A percentile compares a stretch with the other conserved stretches of the same genome.
Conservation (phyloP, 2,888 invertebrate species). For the Ctenicera cuprea region DNA sequence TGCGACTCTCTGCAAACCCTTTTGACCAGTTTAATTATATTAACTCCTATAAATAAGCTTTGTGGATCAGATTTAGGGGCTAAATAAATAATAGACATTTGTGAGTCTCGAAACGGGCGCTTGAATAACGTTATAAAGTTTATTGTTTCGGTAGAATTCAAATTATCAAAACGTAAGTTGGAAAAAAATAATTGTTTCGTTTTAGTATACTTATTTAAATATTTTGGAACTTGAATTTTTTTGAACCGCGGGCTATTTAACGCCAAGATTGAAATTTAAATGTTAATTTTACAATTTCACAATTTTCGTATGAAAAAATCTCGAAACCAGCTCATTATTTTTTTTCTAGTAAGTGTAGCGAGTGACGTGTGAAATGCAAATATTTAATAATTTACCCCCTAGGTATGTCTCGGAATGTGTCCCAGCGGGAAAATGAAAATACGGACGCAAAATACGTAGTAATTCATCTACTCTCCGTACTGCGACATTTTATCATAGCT, state of each 20-base stretch:
- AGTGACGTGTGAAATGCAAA: conserved; percentile 13
- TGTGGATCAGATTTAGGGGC: neutral
- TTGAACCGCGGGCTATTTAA: too few species aligned
- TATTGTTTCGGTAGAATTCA: too few species aligned
- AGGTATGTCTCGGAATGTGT: conserved; percentile 4
- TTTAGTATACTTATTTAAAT: too few species aligned
- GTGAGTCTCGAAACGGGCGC: neutral
- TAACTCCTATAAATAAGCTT: neutral
- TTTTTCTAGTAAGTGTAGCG: neutral
- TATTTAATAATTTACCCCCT: conserved; percentile 14
- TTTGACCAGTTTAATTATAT: conserved; percentile 24
- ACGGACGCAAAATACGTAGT: conserved; percentile 2
- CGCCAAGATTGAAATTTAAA: conserved; percentile 7
- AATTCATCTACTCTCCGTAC: conserved; percentile 7
- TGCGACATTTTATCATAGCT: neutral
- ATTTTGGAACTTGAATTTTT: too few species aligned
- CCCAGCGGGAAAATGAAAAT: conserved; percentile 7
- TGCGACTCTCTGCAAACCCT: conserved; percentile 6
- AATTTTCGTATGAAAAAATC: neutral
- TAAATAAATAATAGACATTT: conserved; percentile 18
- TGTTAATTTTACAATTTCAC: neutral
- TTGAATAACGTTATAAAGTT: neutral
- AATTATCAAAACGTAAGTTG: too few species aligned
- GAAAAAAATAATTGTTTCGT: too few species aligned
- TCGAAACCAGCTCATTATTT: neutral